A percentile compares a stretch with the other conserved stretches of the same genome.
Conservation (phyloP, 2,113 vertebrate genomes). For the Laticauda laticaudata region DNA sequence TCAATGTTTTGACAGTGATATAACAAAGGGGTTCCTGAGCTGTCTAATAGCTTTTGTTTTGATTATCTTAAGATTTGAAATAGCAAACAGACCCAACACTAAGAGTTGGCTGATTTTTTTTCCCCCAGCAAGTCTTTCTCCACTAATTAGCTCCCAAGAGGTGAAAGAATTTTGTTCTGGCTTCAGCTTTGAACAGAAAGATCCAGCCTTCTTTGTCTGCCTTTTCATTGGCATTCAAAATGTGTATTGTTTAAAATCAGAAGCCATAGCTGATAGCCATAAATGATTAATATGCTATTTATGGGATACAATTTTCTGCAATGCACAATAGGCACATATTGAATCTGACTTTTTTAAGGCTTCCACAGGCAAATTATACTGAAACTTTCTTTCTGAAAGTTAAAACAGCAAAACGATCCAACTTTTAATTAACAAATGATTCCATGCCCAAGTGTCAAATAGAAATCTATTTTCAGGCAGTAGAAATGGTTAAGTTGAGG, state of each 20-base stretch:
- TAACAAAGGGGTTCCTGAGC: conserved; percentile 30
- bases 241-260: conserved; percentile 47
- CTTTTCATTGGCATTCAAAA: conserved; percentile 50
- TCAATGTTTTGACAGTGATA: conserved; percentile 19
- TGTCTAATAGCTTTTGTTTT: conserved; percentile 48
- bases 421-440: rapidly evolving
- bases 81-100: conserved; percentile 38
- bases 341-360: conserved; percentile 9
- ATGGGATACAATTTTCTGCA: conserved; percentile 11
- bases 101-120: conserved; percentile 45
- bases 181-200: conserved; percentile 55
- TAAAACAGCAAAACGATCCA: rapidly evolving
- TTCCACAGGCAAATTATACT: background rate
- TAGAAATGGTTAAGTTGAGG: background rate
- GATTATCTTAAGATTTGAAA: conserved; percentile 44
- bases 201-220: conserved; percentile 37
- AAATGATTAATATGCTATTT: conserved; percentile 38
- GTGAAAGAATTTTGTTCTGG: conserved; percentile 48
- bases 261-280: conserved; percentile 41
- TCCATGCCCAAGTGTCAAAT: background rate
- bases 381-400: rapidly evolving
- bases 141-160: conserved; percentile 69
- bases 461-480: background rate
- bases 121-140: conserved; percentile 30
- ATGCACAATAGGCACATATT: background rate